These are phyloP conservation scores for Patella ulyssiponensis DNA, from an alignment of 2,888 invertebrate genomes.

Conservation along the genomic window DNA sequence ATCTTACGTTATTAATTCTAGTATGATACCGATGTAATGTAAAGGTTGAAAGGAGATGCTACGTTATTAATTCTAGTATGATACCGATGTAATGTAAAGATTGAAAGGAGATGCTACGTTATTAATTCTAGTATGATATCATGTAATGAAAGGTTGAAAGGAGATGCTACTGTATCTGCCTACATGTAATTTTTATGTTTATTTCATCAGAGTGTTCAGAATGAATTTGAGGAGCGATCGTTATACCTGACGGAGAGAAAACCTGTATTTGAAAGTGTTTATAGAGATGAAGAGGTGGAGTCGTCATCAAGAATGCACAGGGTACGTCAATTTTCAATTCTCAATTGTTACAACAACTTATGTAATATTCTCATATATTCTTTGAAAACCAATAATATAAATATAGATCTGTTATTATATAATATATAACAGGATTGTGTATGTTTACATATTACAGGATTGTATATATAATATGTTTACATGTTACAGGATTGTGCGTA, in stretches of 20 bases:
- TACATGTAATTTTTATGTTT: not conserved
- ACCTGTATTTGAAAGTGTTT: constrained; percentile 61
- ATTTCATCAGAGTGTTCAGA: constrained; percentile 56
- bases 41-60: too few species aligned
- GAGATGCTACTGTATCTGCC: not conserved
- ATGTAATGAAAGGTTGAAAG: too few species aligned
- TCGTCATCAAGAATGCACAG: constrained; percentile 56
- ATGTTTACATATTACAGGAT: constrained; percentile 50
- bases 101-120: too few species aligned
- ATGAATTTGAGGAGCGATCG: constrained; percentile 62
- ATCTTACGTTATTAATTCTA: too few species aligned
- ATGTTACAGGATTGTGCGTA: constrained; percentile 64
- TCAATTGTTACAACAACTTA: too few species aligned
- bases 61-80: too few species aligned
- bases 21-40: too few species aligned
- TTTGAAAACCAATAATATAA: too few species aligned
- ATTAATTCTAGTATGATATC: too few species aligned
- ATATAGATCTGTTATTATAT: not conserved
- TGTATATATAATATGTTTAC: constrained; percentile 50
- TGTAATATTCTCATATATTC: too few species aligned
- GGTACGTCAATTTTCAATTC: constrained; percentile 34
- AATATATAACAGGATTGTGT: constrained; percentile 54
- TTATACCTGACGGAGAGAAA: constrained; percentile 51
- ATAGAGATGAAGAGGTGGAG: constrained; percentile 53
- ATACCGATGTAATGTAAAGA: too few species aligned